Conservation (phyloP, 1,140 invertebrate genomes). For the Hirudo medicinalis region DNA sequence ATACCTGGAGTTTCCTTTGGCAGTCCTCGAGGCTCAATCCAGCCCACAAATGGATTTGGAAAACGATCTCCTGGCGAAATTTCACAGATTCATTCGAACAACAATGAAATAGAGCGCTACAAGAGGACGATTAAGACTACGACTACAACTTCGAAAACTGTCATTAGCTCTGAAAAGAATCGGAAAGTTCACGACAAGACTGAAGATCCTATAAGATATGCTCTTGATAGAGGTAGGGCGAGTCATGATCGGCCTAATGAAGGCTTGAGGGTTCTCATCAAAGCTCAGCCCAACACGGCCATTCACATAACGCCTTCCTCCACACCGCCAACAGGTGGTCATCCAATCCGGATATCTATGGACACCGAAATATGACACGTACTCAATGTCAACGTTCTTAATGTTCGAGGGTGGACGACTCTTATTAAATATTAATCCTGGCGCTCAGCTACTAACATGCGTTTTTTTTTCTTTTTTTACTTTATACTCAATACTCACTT, state of each 20-base stretch:
- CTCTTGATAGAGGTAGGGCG: not conserved
- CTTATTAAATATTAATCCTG: too few relatives aligned
- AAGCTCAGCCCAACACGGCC: slow-evolving; percentile 10
- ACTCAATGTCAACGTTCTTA: not conserved
- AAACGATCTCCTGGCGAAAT: not conserved
- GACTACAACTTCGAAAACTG: not conserved
- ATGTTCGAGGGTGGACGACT: too few relatives aligned
- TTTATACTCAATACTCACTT: too few relatives aligned
- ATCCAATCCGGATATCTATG: slow-evolving; percentile 2
- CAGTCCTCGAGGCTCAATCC: not conserved
- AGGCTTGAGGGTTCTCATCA: slow-evolving; percentile 10
- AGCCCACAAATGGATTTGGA: not conserved
- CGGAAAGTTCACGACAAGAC: not conserved
- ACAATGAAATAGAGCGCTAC: not conserved
- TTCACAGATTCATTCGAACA: not conserved
- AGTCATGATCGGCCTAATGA: not conserved
- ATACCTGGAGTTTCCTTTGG: slow-evolving; percentile 12
- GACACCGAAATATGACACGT: not conserved
- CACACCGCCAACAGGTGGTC: slow-evolving; percentile 9
- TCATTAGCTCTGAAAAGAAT: not conserved
- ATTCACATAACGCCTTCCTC: slow-evolving; percentile 12
- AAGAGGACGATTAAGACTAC: not conserved
- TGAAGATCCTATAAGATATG: slow-evolving; percentile 8
- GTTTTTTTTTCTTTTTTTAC: too few relatives aligned
- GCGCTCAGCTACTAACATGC: too few relatives aligned